phyloP scores from a whole-genome alignment of 2,797 vertebrate genomes.

The Molossus molossus region DNA sequence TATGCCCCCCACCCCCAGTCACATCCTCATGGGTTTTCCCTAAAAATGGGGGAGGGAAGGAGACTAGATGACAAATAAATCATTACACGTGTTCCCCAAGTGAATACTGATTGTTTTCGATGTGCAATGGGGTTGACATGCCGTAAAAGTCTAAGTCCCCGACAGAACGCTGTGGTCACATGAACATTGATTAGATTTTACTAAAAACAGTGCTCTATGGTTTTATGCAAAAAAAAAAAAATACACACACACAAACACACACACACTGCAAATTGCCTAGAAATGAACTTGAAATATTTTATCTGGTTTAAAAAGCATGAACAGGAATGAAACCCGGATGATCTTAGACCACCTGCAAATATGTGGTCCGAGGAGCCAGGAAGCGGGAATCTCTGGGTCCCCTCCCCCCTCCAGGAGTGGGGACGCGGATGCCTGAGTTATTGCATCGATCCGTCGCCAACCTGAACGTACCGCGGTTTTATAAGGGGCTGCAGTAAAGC shows the following conservation, averaged over 20 bases:
- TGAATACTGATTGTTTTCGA: not conserved
- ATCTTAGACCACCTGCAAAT: slow-evolving; percentile 22
- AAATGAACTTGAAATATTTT: slow-evolving; percentile 9
- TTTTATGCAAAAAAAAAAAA: not conserved
- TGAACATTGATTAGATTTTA: not conserved
- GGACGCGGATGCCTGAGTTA: slow-evolving; percentile 81
- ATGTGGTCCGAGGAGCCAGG: not conserved
- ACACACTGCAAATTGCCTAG: not conserved
- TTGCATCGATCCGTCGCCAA: slow-evolving; percentile 83
- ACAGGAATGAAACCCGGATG: not conserved
- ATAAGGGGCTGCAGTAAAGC: slow-evolving; percentile 88
- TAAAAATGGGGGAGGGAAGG: not conserved
- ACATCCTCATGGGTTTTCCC: not conserved
- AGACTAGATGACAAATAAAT: not conserved
- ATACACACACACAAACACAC: no score
- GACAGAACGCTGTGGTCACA: not conserved
- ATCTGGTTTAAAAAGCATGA: not conserved
- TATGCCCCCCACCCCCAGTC: not conserved
- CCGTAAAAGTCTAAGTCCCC: not conserved
- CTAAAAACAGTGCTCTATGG: not conserved
- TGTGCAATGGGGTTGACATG: not conserved
- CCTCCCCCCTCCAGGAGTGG: slow-evolving; percentile 27
- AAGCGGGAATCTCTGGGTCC: slow-evolving; percentile 1
- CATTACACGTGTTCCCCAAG: not conserved
- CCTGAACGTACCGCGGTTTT: slow-evolving; percentile 88